phyloP scores from a whole-genome alignment of 2,113 vertebrate species.

The Paralichthys olivaceus region DNA sequence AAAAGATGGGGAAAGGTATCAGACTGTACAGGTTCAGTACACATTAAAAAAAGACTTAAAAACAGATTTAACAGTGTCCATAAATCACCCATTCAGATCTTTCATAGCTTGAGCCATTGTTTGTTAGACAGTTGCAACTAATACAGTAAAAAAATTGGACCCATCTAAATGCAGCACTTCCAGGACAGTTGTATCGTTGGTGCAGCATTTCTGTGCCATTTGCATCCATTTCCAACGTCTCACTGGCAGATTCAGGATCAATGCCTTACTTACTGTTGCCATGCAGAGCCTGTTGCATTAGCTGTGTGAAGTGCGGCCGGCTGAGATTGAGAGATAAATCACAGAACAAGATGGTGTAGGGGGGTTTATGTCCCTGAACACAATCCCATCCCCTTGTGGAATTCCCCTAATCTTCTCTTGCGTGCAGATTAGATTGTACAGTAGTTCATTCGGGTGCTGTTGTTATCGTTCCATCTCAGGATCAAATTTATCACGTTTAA shows the following conservation, averaged over 20 bases:
- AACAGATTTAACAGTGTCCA: not conserved
- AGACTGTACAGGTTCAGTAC: not conserved
- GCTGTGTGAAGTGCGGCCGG: constrained; percentile 41
- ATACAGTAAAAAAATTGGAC: no score
- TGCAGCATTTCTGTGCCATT: not conserved
- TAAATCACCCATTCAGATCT: no score
- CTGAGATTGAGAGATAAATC: constrained; percentile 70
- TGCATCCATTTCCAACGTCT: not conserved
- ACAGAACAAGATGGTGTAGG: constrained; percentile 70
- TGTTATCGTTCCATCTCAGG: constrained; percentile 51
- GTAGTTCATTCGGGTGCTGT: constrained; percentile 66
- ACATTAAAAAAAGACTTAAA: not conserved
- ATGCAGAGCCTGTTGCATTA: constrained; percentile 41
- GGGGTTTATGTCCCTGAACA: constrained; percentile 65
- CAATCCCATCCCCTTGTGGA: constrained; percentile 78
- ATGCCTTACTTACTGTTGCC: not conserved
- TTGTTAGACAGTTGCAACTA: no score
- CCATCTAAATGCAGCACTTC: no score
- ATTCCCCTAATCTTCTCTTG: constrained; percentile 80
- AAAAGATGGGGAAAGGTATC: not conserved
- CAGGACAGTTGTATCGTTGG: not conserved
- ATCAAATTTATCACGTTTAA: constrained; percentile 72
- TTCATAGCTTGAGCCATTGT: no score
- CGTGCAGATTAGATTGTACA: constrained; percentile 75
- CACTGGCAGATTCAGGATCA: not conserved